A percentile compares a stretch with the other conserved stretches of the same genome.
These are phyloP conservation scores for Agrotis segetum DNA, from an alignment of 2,888 invertebrate species.

Conservation along the genomic window DNA sequence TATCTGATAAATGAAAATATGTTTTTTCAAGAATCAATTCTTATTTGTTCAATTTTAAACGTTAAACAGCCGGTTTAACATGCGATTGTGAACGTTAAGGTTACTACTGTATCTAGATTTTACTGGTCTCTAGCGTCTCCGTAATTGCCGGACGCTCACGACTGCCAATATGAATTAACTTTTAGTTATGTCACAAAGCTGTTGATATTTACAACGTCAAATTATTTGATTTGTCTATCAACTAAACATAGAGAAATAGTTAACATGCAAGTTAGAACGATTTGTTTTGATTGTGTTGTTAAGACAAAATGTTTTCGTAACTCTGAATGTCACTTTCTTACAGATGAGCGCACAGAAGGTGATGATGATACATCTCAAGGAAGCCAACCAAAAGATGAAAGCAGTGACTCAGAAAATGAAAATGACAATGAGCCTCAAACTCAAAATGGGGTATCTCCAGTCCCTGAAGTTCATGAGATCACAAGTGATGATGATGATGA, in stretches of 20 bases:
- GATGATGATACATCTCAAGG: slow-evolving; percentile 89
- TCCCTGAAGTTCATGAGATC: slow-evolving; percentile 89
- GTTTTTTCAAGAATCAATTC: slow-evolving; percentile 70
- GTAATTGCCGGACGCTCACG: slow-evolving; percentile 75
- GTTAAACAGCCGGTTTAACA: slow-evolving; percentile 66
- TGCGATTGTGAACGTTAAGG: slow-evolving; percentile 74
- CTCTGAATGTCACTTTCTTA: slow-evolving; percentile 57
- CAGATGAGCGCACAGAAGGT: slow-evolving; percentile 89
- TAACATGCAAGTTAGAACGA: slow-evolving; percentile 19
- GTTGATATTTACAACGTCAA: slow-evolving; percentile 35
- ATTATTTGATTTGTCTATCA: slow-evolving; percentile 40
- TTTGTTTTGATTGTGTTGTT: slow-evolving; percentile 36
- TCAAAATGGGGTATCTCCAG: slow-evolving; percentile 84
- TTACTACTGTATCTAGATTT: slow-evolving; percentile 82
- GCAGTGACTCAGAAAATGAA: slow-evolving; percentile 85
- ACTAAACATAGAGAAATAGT: slow-evolving; percentile 42
- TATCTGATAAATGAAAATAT: slow-evolving; percentile 78
- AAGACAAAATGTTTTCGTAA: slow-evolving; percentile 21
- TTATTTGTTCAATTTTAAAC: slow-evolving; percentile 61
- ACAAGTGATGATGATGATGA: slow-evolving; percentile 91
- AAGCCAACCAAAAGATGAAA: slow-evolving; percentile 87
- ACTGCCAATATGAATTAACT: slow-evolving; percentile 60
- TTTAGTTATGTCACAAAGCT: slow-evolving; percentile 61
- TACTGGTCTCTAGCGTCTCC: slow-evolving; percentile 80
- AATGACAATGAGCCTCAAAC: slow-evolving; percentile 83